phyloP scores from a whole-genome alignment of 1,140 invertebrate genomes.

The Venturia canescens region DNA sequence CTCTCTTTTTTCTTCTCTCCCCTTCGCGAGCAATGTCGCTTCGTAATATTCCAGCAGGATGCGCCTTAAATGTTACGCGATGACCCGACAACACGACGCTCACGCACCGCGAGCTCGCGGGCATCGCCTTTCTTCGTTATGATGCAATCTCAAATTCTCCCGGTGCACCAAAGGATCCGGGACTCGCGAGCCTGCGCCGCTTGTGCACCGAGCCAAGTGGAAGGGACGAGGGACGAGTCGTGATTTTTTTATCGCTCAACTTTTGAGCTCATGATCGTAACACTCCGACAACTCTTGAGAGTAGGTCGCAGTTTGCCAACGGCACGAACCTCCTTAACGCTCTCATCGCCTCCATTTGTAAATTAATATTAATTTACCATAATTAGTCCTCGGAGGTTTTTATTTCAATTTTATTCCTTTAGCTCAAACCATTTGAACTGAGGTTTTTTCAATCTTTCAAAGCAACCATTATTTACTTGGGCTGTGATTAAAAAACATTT shows the following conservation, averaged over 20 bases:
- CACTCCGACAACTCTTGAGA: neutral
- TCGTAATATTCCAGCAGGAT: conserved; percentile 25
- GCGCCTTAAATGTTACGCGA: conserved; percentile 41
- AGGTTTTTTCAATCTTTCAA: neutral
- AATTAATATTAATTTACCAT: neutral
- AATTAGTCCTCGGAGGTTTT: neutral
- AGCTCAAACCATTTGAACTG: neutral
- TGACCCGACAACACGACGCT: conserved; percentile 27
- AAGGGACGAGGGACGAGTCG: conserved; percentile 1
- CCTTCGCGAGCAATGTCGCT: neutral
- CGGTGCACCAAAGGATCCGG: conserved; percentile 11
- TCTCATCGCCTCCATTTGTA: neutral
- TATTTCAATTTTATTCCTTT: neutral
- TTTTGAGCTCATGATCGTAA: conserved; percentile 15
- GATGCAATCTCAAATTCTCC: conserved; percentile 36
- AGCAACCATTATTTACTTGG: neutral
- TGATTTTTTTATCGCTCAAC: conserved; percentile 24
- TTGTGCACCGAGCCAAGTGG: neutral
- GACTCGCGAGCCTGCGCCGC: neutral
- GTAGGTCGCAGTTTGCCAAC: conserved; percentile 25
- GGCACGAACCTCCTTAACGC: neutral
- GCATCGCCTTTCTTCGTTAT: conserved; percentile 25
- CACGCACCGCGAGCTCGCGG: conserved; percentile 12
- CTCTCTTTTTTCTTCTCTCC: conserved; percentile 1
- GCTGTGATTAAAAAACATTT: too few species aligned